Conservation (phyloP, 2,797 vertebrate species). For the Onychomys leucogaster region DNA sequence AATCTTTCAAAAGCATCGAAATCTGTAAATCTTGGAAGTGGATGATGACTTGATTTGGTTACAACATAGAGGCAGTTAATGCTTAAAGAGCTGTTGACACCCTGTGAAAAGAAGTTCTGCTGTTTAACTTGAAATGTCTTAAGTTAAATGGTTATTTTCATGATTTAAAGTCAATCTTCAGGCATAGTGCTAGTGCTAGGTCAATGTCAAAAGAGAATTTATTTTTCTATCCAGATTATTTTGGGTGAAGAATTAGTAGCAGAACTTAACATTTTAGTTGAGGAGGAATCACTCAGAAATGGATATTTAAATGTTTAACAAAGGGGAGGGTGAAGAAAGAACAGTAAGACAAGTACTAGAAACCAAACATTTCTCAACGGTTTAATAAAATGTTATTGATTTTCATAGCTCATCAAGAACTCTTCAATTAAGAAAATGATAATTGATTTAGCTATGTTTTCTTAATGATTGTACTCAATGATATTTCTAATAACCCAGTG, state of each 20-base stretch:
- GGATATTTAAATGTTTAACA: neutral
- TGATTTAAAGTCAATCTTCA: slow-evolving; percentile 66
- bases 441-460: slow-evolving; percentile 58
- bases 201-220: slow-evolving; percentile 58
- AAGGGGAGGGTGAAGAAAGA: neutral
- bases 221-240: slow-evolving; percentile 51
- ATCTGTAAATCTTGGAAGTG: slow-evolving; percentile 59
- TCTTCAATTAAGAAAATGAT: slow-evolving; percentile 60
- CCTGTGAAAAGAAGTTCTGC: slow-evolving; percentile 48
- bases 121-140: slow-evolving; percentile 66
- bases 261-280: slow-evolving; percentile 37
- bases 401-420: slow-evolving; percentile 47
- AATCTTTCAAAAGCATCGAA: slow-evolving; percentile 45
- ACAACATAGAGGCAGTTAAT: slow-evolving; percentile 51
- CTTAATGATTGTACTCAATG: slow-evolving; percentile 13
- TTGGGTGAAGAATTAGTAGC: slow-evolving; percentile 15
- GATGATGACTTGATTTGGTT: slow-evolving; percentile 59
- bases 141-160: slow-evolving; percentile 63
- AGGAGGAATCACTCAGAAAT: slow-evolving; percentile 40
- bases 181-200: neutral
- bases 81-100: slow-evolving; percentile 56
- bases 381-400: slow-evolving; percentile 59
- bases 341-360: neutral
- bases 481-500: slow-evolving; percentile 60
- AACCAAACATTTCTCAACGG: neutral